Evolutionary conservation across 2,888 invertebrate species (phyloP).

Genomic region (Patella caerulea): DNA sequence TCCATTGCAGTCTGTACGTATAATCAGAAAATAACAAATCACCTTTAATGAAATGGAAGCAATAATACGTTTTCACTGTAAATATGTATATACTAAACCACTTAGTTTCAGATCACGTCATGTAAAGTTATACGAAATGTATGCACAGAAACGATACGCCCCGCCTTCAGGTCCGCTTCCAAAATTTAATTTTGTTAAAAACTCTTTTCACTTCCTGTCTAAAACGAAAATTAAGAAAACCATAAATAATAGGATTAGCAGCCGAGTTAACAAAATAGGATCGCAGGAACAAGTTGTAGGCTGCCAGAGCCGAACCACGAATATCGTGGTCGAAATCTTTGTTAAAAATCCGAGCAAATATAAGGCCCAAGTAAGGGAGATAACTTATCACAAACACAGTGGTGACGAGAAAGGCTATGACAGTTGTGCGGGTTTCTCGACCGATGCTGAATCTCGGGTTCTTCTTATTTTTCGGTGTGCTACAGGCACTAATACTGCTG

Average conservation of each 20-base stretch:
- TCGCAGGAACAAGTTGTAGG: constrained; percentile 48
- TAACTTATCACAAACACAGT: constrained; percentile 46
- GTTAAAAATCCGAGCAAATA: constrained; percentile 37
- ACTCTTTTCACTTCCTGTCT: constrained; percentile 14
- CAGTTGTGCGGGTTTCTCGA: constrained; percentile 14
- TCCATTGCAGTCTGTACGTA: no score
- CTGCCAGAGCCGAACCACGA: constrained; percentile 29
- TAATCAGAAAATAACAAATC: no score
- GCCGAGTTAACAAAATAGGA: constrained; percentile 50
- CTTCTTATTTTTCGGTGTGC: constrained; percentile 7
- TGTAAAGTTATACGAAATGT: no score
- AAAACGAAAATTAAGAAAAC: constrained; percentile 46
- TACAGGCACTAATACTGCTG: neutral
- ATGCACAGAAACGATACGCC: no score
- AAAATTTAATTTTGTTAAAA: neutral
- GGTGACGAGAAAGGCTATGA: constrained; percentile 46
- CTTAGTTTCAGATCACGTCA: no score
- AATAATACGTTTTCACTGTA: no score
- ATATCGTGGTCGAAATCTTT: constrained; percentile 35
- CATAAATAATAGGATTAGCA: constrained; percentile 50
- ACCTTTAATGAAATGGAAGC: no score
- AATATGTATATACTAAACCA: no score
- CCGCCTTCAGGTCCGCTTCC: neutral
- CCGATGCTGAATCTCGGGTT: neutral
- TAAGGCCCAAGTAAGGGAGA: constrained; percentile 44